Evolutionary conservation across 1,140 invertebrate genomes (phyloP).

Genomic region (Pseudobourletiella spinata): DNA sequence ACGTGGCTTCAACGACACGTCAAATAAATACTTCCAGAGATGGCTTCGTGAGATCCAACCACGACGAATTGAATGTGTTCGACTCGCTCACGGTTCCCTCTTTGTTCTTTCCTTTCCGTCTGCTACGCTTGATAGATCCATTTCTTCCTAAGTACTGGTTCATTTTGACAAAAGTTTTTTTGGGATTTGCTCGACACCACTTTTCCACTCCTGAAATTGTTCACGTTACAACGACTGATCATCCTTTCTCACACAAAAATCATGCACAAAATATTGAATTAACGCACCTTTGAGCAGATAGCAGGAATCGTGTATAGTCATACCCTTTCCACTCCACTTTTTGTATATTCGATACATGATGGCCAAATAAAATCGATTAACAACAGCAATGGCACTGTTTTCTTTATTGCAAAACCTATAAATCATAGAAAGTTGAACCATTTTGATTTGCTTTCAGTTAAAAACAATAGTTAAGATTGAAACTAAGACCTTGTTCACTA

Average conservation of each 20-base stretch:
- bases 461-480: no score
- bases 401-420: constrained; percentile 45
- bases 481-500: no score
- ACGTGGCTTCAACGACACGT: no score
- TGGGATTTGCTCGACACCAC: constrained; percentile 34
- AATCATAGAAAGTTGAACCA: constrained; percentile 12
- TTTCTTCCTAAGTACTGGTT: constrained; percentile 22
- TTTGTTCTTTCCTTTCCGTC: constrained; percentile 14
- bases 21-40: constrained; percentile 36
- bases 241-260: background rate
- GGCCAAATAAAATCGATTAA: constrained; percentile 47
- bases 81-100: constrained; percentile 8
- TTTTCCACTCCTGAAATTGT: constrained; percentile 32
- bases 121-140: background rate
- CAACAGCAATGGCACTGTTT: constrained; percentile 42
- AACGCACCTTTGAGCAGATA: constrained; percentile 46
- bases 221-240: no score
- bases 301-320: constrained; percentile 48
- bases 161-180: constrained; percentile 22
- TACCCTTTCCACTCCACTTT: constrained; percentile 45
- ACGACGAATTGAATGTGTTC: constrained; percentile 24
- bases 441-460: background rate
- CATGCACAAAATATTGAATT: background rate
- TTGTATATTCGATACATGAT: constrained; percentile 44
- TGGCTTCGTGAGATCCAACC: constrained; percentile 35